These are phyloP conservation scores for Rhineura floridana DNA, from an alignment of 2,113 vertebrate genomes.

Conservation along the genomic window DNA sequence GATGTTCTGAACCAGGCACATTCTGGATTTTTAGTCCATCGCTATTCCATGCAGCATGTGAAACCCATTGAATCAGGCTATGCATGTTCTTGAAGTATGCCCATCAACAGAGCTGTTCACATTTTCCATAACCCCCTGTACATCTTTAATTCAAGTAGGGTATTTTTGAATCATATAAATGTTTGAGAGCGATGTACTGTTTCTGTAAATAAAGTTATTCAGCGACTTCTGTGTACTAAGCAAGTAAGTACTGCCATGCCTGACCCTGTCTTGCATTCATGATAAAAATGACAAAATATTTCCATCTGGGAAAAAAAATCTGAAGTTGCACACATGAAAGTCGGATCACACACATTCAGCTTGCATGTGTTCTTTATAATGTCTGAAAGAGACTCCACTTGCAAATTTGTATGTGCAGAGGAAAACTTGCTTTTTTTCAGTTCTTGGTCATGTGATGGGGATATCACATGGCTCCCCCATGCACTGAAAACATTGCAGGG, in stretches of 20 bases:
- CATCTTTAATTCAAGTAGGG: conserved; percentile 4
- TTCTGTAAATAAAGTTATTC: conserved; percentile 1
- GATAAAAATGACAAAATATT: conserved; percentile 10
- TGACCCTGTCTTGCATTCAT: not conserved
- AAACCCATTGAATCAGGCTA: conserved; percentile 23
- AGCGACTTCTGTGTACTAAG: not conserved
- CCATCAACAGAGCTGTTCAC: conserved; percentile 19
- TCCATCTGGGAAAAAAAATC: not conserved
- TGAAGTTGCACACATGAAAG: not conserved
- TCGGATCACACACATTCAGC: not conserved
- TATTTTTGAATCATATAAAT: not conserved
- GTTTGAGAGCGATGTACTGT: not conserved
- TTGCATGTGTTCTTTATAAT: not conserved
- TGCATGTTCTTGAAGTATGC: conserved; percentile 35
- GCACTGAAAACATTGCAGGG: too few relatives aligned
- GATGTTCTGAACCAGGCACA: not conserved
- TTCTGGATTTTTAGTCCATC: not conserved
- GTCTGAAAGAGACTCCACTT: not conserved
- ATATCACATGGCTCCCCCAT: too few relatives aligned
- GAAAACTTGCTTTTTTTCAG: too few relatives aligned
- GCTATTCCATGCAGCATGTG: not conserved
- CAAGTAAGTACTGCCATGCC: not conserved
- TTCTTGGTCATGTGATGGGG: too few relatives aligned
- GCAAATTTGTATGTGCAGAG: not conserved
- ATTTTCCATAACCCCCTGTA: not conserved